phyloP scores from a whole-genome alignment of 2,113 vertebrate genomes.

The Brachypodius melanocephalos region DNA sequence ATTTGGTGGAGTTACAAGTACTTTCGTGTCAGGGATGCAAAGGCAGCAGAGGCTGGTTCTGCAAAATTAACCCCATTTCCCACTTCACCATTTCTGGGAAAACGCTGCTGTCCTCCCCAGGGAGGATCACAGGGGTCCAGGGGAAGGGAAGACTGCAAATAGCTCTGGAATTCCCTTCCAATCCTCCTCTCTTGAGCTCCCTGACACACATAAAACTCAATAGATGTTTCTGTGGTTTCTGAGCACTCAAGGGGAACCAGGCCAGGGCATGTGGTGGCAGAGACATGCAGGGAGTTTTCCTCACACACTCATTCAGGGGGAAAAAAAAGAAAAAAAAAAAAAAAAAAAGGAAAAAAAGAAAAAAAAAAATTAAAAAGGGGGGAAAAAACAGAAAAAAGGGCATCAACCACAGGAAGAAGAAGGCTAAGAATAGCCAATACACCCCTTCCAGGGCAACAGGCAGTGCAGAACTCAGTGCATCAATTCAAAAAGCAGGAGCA shows the following conservation, averaged over 20 bases:
- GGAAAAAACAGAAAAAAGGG: background rate
- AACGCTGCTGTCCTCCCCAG: background rate
- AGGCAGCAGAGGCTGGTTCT: background rate
- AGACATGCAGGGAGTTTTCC: background rate
- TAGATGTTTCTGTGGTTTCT: background rate
- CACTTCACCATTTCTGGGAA: background rate
- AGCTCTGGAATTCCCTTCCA: background rate
- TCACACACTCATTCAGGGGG: rapidly evolving
- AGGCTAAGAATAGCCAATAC: background rate
- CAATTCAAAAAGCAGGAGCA: background rate
- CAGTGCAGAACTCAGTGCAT: background rate
- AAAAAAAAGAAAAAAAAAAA: rapidly evolving
- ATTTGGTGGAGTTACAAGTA: rapidly evolving
- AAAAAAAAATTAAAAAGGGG: too few species aligned
- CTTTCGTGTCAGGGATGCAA: background rate
- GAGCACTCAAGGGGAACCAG: background rate
- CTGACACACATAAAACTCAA: background rate
- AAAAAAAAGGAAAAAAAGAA: rapidly evolving
- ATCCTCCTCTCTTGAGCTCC: background rate
- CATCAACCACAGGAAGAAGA: background rate
- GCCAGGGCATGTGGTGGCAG: background rate
- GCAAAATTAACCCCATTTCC: background rate
- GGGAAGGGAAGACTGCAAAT: background rate
- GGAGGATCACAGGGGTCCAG: background rate
- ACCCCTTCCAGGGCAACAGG: background rate